phyloP scores from a whole-genome alignment of 2,888 invertebrate genomes.

The Diploptera punctata region DNA sequence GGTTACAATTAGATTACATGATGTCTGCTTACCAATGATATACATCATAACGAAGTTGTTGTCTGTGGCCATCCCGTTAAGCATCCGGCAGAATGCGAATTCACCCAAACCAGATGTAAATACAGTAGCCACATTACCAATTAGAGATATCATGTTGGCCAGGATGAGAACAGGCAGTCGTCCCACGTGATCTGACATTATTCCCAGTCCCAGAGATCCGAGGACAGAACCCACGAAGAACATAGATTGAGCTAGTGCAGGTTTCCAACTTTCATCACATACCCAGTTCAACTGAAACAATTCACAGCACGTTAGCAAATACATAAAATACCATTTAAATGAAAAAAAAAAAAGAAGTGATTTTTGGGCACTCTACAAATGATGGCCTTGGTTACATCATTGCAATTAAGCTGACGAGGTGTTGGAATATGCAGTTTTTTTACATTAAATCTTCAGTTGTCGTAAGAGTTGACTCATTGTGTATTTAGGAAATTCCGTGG shows the following conservation, averaged over 20 bases:
- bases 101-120: constrained; percentile 55
- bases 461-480: too few species aligned
- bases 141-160: constrained; percentile 60
- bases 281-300: constrained; percentile 62
- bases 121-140: constrained; percentile 60
- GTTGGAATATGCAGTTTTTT: too few species aligned
- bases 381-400: too few species aligned
- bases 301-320: too few species aligned
- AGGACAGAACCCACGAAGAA: constrained; percentile 67
- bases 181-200: constrained; percentile 63
- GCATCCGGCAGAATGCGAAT: constrained; percentile 61
- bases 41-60: constrained; percentile 69
- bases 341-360: too few species aligned
- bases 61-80: constrained; percentile 66
- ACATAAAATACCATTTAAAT: too few species aligned
- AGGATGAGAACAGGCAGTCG: constrained; percentile 62
- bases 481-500: too few species aligned
- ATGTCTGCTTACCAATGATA: constrained; percentile 60
- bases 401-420: too few species aligned
- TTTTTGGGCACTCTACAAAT: too few species aligned
- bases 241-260: constrained; percentile 64
- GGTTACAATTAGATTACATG: too few species aligned
- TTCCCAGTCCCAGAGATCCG: constrained; percentile 63
- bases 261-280: constrained; percentile 64
- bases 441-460: too few species aligned